Evolutionary conservation across 2,113 vertebrate genomes (phyloP), one percentile per base, ranked within the genome.

Genomic region (Danionella cerebrum): DNA sequence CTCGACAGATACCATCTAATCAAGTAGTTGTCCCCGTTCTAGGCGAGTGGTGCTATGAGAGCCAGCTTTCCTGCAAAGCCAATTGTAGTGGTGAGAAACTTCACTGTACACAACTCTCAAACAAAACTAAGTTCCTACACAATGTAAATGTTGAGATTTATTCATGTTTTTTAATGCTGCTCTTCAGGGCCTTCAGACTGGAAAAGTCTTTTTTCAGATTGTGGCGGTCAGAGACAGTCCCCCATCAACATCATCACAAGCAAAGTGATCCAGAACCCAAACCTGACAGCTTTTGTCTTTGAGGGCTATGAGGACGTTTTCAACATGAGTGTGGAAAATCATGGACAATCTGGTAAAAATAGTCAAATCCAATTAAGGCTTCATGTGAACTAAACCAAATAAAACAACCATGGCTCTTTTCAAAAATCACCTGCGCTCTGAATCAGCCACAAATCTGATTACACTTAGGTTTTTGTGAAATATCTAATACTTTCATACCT

Each of bases 191-290:
- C 94, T 0, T 31, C 3, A 0, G 1, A 13, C 0, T 97, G 95
- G 95, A 1, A 65, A 0, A 1, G 0, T 3, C 0, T 22, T 2
- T 65, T 76, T 5, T 0, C 0, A 0, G 38, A 2, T 0, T 94
- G 92, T 78, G 81, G 74, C 1, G 82, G 79, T 8, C n/a, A 13
- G 1, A 79, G 7, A 0, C 95, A 98, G 70, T 96, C 94, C 1
- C 95, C 95, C 0, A 85, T 96, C 74, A 87, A 96, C 78, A 94
- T 98, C 0, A 64, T 88, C 69, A 92, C 90, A 62, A 44, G 11
- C 14, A 77, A 85, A 22, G 84, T 83, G 1, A 0, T 63, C 19
- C 0, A 71, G 0, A 47, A 90, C 60, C 6, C 2, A 10, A 66
- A 11, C 3, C 85, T 96, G 44, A 35, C 66, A 2, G 71, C 71